Evolutionary conservation across 53 echinoderm and acorn worm genomes (phyloP), one percentile per base, ranked within the genome.

Genomic region (Paracentrotus lividus): DNA sequence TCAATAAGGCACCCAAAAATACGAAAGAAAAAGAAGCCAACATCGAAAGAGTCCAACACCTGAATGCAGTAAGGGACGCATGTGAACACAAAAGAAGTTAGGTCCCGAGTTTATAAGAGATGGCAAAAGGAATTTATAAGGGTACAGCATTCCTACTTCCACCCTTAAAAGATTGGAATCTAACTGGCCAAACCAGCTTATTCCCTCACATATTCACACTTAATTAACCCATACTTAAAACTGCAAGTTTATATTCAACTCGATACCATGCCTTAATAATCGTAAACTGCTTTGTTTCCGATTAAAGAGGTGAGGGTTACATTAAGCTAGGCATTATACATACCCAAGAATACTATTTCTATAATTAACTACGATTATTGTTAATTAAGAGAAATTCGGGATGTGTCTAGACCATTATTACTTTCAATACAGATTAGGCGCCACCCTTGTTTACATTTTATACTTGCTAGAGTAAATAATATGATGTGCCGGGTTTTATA

Each of bases 91-190:
- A 40, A 72, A 18, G 36, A 40, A 18, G 21, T 38, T 38, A 40
- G 72, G 40, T 16, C 72, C 21, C 38, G 36, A 72, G 12, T 72
- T 72, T 72, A 72, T 72, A 72, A 72, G 72, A 72, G 72, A 72
- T 72, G n/a, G 18, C 40, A 72, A 40, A 72, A 5, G 40, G 40
- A 38, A n/a, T n/a, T n/a, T n/a, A n/a, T n/a, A n/a, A 72, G 72
- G 72, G 72, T 72, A 72, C 72, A 72, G 72, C 72, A 72, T 40
- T 6, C 72, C 40, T n/a, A n/a, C n/a, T n/a, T 72, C 72, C 72
- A 36, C 36, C 72, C 72, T 38, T 72, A 38, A 36, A 15, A 6
- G 16, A 20, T 38, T 72, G 14, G 40, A 16, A 72, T 72, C 20
- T 40, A n/a, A 38, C 72, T 18, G 72, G 72, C 40, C 5, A 72